Evolutionary conservation across 2,113 vertebrate species (phyloP).

Genomic region (Arizona elegans): DNA sequence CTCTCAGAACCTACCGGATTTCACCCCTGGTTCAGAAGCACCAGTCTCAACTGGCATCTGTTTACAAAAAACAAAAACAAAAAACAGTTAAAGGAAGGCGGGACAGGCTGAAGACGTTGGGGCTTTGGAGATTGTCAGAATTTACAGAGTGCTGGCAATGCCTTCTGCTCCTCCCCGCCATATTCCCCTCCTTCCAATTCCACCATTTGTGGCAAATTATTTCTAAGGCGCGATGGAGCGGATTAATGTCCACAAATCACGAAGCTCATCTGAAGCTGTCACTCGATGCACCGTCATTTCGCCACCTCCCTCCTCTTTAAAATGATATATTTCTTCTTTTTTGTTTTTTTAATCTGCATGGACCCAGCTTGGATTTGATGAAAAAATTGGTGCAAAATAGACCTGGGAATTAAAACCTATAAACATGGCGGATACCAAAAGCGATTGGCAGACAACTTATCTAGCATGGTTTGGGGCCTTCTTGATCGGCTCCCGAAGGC

Average conservation of each 20-base stretch:
- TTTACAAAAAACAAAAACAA: background rate
- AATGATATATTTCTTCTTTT: conserved; percentile 7
- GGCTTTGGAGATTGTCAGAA: conserved; percentile 12
- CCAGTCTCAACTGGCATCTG: background rate
- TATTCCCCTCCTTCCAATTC: background rate
- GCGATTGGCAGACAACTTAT: background rate
- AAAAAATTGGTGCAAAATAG: background rate
- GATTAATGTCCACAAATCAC: conserved; percentile 34
- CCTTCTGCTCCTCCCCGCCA: background rate
- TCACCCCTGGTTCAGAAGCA: too few species aligned
- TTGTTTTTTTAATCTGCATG: background rate
- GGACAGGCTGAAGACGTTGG: background rate
- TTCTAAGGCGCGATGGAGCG: background rate
- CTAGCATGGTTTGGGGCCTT: background rate
- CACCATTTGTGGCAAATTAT: background rate
- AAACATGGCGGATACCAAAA: background rate
- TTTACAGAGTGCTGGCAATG: background rate
- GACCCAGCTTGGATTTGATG: background rate
- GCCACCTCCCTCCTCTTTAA: background rate
- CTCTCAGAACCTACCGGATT: too few species aligned
- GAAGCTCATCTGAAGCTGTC: conserved; percentile 11
- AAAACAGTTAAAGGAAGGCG: conserved; percentile 1
- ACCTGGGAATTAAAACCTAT: conserved; percentile 10
- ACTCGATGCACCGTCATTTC: conserved; percentile 31
- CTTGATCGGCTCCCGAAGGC: background rate